Base-by-base conservation (phyloP, 2,113 vertebrate species). In the Galeopterus variegatus region DNA sequence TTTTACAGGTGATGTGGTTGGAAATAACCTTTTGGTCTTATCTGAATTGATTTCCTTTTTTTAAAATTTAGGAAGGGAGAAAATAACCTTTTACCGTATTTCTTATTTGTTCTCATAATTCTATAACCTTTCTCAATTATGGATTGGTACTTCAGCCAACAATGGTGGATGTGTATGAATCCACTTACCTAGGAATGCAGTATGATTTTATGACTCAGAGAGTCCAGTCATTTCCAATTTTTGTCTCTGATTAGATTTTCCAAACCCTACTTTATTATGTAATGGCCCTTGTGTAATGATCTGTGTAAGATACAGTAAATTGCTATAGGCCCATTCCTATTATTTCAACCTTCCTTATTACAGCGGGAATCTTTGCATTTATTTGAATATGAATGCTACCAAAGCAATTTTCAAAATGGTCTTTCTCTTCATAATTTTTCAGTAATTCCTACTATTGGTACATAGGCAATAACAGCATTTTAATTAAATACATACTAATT, bases 191-290 rank as follows among this genome's bases (percentile, higher is more conserved):
- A 95, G 80, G 93, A 94, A 96, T 90, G 96, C 70, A 77, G 48
- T 50, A 31, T 93, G 83, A 79, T 97, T 98, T 97, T 97, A 93
- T 97, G 94, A 97, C 72, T 93, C 45, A 73, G 48, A 95, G 56
- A 89, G 64, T 92, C 93, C 83, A 92, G 83, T 92, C 93, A 95
- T 96, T 96, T 97, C 87, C 96, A 95, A 93, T 94, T 97, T 97
- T 91, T 96, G 93, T 83, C 77, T 92, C 96, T 97, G 95, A 95
- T 98, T 98, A 97, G 91, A 97, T 97, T 98, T 90, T 96, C 70
- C 92, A 96, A 96, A 96, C 89, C 92, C 91, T 64, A 62, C 96
- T 93, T 94, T 95, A 91, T 98, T 96, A 94, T 86, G 45, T 77
- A 91, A 97, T 96, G 83, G 94, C 77, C 41, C 72, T 89, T 93